These are phyloP conservation scores for Apolygus lucorum DNA, from an alignment of 1,140 invertebrate genomes.

Conservation along the genomic window DNA sequence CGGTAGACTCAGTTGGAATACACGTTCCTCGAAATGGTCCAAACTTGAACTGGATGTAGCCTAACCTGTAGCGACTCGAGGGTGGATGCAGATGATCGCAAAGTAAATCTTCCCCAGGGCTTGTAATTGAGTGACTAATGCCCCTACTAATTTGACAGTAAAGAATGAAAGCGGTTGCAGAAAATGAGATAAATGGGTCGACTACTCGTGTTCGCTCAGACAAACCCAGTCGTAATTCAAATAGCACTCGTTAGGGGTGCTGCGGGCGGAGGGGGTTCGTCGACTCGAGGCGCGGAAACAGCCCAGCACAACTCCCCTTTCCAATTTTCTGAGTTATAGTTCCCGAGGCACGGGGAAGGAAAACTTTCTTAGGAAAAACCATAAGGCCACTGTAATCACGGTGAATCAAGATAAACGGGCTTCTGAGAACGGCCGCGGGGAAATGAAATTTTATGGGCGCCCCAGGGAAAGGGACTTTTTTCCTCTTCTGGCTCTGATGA, in stretches of 20 bases:
- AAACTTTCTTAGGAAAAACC: conserved; percentile 24
- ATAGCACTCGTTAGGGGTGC: not conserved
- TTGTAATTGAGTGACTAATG: conserved; percentile 15
- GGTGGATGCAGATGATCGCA: conserved; percentile 7
- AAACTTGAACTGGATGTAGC: no score
- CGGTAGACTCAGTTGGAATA: no score
- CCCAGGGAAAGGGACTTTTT: not conserved
- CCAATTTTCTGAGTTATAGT: conserved; percentile 17
- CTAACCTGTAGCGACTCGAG: no score
- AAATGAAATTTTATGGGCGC: conserved; percentile 20
- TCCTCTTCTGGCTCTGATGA: not conserved
- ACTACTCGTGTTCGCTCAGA: conserved; percentile 15
- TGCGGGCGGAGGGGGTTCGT: not conserved
- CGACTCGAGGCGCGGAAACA: not conserved
- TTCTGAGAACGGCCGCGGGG: not conserved
- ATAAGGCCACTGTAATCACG: conserved; percentile 20
- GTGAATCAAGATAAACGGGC: conserved; percentile 20
- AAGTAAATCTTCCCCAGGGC: not conserved
- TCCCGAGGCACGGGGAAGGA: conserved; percentile 8
- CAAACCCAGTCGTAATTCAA: conserved; percentile 11
- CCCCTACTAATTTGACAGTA: conserved; percentile 2
- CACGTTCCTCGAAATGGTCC: no score
- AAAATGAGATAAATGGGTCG: conserved; percentile 11
- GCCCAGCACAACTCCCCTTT: no score
- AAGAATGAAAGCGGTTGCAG: conserved; percentile 8